Conservation (phyloP, 2,113 vertebrate genomes). For the Neotoma lepida region DNA sequence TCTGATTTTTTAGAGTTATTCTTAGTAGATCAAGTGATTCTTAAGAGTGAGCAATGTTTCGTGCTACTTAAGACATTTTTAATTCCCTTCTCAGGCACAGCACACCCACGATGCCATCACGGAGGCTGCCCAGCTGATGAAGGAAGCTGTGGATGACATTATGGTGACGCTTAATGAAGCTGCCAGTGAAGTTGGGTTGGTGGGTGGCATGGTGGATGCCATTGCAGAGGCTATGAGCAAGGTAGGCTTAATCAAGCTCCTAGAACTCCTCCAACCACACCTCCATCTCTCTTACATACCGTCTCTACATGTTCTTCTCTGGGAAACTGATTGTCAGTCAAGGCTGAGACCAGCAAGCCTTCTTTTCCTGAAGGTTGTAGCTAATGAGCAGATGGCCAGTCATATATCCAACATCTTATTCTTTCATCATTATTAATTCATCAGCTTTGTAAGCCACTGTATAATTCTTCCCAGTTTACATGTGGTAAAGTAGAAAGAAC, state of each 20-base stretch:
- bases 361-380: neutral
- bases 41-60: neutral
- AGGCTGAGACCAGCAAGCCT: neutral
- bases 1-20: neutral
- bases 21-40: neutral
- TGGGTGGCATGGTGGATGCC: conserved; percentile 97
- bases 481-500: neutral
- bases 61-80: neutral
- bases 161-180: conserved; percentile 98
- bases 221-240: conserved; percentile 96
- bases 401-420: neutral
- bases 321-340: neutral
- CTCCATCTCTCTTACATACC: neutral
- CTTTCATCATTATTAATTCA: neutral
- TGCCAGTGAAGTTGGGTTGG: conserved; percentile 97
- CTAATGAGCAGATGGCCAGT: neutral
- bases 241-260: conserved; percentile 83
- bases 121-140: conserved; percentile 97
- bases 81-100: conserved; percentile 86
- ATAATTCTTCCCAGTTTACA: neutral
- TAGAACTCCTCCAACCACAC: fast-evolving
- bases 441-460: neutral
- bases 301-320: neutral
- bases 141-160: conserved; percentile 98
- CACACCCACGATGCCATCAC: conserved; percentile 97